Percentiles rank a stretch among this genome's conserved stretches.
phyloP scores from a whole-genome alignment of 2,888 invertebrate genomes.

The Mesorhabditis belari region DNA sequence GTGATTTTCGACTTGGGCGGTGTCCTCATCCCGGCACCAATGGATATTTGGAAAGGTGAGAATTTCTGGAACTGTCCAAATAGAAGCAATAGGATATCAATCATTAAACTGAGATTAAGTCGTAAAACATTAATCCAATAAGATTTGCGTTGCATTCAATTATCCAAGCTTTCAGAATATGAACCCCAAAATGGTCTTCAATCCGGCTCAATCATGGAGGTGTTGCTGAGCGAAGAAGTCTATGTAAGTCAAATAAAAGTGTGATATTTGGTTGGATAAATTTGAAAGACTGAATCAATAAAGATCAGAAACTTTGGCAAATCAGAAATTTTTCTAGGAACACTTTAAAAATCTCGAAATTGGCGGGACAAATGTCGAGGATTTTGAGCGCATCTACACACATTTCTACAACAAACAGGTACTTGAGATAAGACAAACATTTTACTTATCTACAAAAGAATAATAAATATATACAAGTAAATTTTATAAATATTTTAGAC shows the following conservation, averaged over 20 bases:
- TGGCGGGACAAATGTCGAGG: slow-evolving; percentile 52
- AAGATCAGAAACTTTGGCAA: too few relatives aligned
- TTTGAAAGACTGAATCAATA: too few relatives aligned
- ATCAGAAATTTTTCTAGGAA: too few relatives aligned
- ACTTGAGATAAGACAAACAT: not conserved
- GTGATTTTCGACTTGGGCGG: slow-evolving; percentile 59
- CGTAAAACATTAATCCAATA: too few relatives aligned
- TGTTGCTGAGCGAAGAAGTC: slow-evolving; percentile 39
- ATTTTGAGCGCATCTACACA: slow-evolving; percentile 54
- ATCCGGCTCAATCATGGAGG: slow-evolving; percentile 45
- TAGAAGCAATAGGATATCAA: too few relatives aligned
- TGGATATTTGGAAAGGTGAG: slow-evolving; percentile 46
- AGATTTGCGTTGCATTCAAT: too few relatives aligned
- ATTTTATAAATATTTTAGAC: not conserved
- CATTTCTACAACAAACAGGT: slow-evolving; percentile 54
- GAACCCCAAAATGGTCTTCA: slow-evolving; percentile 49
- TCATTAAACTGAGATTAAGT: too few relatives aligned
- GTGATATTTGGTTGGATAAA: too few relatives aligned
- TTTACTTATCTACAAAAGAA: too few relatives aligned
- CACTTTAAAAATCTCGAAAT: slow-evolving; percentile 51
- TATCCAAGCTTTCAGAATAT: slow-evolving; percentile 32
- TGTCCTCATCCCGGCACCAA: slow-evolving; percentile 55
- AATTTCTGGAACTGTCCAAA: not conserved
- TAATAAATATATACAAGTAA: too few relatives aligned
- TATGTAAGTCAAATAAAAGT: too few relatives aligned